Base-by-base conservation (phyloP, 2,113 vertebrate species). In the Recurvirostra avosetta region DNA sequence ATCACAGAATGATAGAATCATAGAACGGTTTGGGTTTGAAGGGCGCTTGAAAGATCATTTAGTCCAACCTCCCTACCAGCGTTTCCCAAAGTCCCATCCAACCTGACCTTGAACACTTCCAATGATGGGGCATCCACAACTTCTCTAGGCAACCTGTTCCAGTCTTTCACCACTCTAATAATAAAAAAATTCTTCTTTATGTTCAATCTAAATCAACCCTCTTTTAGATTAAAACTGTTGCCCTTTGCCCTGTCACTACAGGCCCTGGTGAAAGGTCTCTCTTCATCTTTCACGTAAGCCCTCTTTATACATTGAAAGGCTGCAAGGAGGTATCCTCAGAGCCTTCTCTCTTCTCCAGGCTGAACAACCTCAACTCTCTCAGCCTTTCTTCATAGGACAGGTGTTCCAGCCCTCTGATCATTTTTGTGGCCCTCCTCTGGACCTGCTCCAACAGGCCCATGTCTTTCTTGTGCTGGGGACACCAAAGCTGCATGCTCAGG, bases 301-400 rank as follows among this genome's bases (percentile, higher is more conserved):
- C 30, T 22, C 29, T 55, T 53, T 53, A 70, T 2, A 11, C 25
- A 40, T 2, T n/a, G 62, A n/a, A 84, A 84, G n/a, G 15, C n/a
- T 0, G 0, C 47, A 40, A 18, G 21, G 1, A 76, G 5, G 29
- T 76, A 25, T 75, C 40, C 47, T 6, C 0, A 0, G 8, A 49
- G 47, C 34, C 53, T 55, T 41, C 59, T 52, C 52, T 52, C 34
- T n/a, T 45, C 61, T 56, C 30, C 47, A 56, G 30, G 47, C 17
- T 43, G 62, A 62, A 55, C 16, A 32, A 15, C 1, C 14, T 7
- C 26, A 68, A 11, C 40, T 61, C 12, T 43, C 45, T 59, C 82
- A 86, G 38, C 25, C 53, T 40, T 5, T 59, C 38, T 8, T 53
- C 22, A 29, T 0, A 56, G 45, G 6, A 81, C 32, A 58, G n/a